Evolutionary conservation across 2,888 invertebrate genomes (phyloP), one percentile per base, ranked within the genome.

Genomic region (Ochropleura leucogaster): DNA sequence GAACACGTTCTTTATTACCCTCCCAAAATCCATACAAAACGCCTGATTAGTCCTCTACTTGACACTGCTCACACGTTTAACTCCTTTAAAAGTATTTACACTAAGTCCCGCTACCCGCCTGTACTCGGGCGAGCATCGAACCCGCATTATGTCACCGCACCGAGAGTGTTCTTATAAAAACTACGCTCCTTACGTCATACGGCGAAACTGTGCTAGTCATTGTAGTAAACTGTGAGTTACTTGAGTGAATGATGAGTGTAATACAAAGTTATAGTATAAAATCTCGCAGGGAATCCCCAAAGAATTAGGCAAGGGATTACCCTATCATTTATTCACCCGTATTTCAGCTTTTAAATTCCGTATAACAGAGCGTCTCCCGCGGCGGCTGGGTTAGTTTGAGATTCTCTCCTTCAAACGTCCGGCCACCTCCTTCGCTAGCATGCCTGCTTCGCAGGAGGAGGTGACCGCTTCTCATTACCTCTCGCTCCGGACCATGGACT

Each of bases 91-190:
- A 12, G 14, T 30, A 49, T 0, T 14, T 67, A 78, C 68, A 42
- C 46, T 7, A 46, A 69, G 47, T 53, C n/a, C 76, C 86, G 83
- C 86, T 72, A 53, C 6, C 8, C 74, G 68, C 79, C 62, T 71
- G 9, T 59, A 4, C 46, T 66, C 71, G 74, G 18, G 65, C 85
- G 75, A 55, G 60, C 77, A 63, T 67, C 76, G 66, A 72, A 67
- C 63, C 42, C 64, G 60, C 80, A 83, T 90, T 90, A 90, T 89
- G 85, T 89, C 89, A 89, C 85, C 73, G 87, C 88, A 89, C 89
- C 84, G 85, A 88, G 85, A 85, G 79, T 86, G 88, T 85, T 80
- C 78, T 77, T 82, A 88, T 84, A 88, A 82, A 85, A 84, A 63
- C 87, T 40, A 85, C 85, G 84, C 80, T 74, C 62, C 79, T 89